Conservation (phyloP, 1,140 invertebrate genomes). For the Mamestra configurata region DNA sequence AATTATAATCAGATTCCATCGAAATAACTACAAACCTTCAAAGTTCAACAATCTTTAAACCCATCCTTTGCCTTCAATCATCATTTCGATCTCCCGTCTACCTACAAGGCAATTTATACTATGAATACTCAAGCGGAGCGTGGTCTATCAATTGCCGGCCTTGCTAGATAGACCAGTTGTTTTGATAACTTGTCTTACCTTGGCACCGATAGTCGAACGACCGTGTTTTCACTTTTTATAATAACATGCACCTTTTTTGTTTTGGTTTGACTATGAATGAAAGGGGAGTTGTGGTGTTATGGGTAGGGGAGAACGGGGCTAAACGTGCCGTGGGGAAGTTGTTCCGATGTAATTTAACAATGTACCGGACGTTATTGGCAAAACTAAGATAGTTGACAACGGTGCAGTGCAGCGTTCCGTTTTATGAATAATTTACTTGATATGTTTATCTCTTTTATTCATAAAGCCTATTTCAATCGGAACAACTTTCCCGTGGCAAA, state of each 20-base stretch:
- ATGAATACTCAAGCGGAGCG: not conserved
- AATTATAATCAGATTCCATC: no score
- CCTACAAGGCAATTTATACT: constrained; percentile 8
- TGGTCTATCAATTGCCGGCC: constrained; percentile 21
- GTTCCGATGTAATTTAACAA: no score
- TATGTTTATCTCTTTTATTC: no score
- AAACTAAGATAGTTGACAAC: no score
- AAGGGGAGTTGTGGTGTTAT: not conserved
- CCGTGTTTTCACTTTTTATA: constrained; percentile 47
- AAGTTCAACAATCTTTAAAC: not conserved
- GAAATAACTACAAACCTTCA: no score
- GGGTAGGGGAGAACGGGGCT: no score
- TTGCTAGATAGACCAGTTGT: constrained; percentile 39
- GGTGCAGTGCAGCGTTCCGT: no score
- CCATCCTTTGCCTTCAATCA: not conserved
- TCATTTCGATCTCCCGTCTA: not conserved
- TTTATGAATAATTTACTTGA: no score
- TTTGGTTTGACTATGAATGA: not conserved
- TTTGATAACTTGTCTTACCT: constrained; percentile 44
- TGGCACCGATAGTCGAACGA: constrained; percentile 39
- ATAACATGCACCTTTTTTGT: constrained; percentile 20
- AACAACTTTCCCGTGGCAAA: no score
- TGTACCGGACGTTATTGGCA: no score
- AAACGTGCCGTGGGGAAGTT: no score
- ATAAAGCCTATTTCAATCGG: no score